These are phyloP conservation scores for Caenorhabditis becei DNA, from an alignment of 2,888 invertebrate species.

Conservation along the genomic window DNA sequence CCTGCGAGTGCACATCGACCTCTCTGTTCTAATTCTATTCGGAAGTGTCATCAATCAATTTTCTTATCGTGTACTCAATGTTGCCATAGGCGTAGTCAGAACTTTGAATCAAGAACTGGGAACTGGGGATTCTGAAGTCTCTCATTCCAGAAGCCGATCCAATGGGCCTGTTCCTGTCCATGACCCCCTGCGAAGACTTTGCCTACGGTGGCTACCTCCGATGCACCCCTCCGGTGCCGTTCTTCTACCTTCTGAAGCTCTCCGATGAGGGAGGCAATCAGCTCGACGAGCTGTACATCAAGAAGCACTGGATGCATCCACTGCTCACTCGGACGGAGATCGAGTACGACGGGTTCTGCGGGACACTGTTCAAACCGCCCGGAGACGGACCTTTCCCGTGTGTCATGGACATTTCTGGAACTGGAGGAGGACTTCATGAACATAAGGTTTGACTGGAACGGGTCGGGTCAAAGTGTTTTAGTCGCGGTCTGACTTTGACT, in stretches of 20 bases:
- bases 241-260: slow-evolving; percentile 55
- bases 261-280: slow-evolving; percentile 39
- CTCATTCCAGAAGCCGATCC: slow-evolving; percentile 66
- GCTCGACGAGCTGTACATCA: slow-evolving; percentile 55
- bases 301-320: slow-evolving; percentile 68
- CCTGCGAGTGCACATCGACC: slow-evolving; percentile 25
- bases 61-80: slow-evolving; percentile 1
- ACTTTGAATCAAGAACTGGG: too few relatives aligned
- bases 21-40: background rate
- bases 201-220: slow-evolving; percentile 66
- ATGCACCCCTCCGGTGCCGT: slow-evolving; percentile 69
- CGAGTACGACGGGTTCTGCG: slow-evolving; percentile 63
- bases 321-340: slow-evolving; percentile 58
- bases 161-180: slow-evolving; percentile 69
- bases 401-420: slow-evolving; percentile 65
- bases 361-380: slow-evolving; percentile 65
- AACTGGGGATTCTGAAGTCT: too few relatives aligned
- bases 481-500: too few relatives aligned
- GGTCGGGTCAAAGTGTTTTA: too few relatives aligned
- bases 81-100: slow-evolving; percentile 25
- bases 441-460: too few relatives aligned
- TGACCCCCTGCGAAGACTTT: slow-evolving; percentile 62
- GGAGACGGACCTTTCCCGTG: slow-evolving; percentile 66
- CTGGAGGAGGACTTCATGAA: slow-evolving; percentile 66
- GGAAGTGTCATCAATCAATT: slow-evolving; percentile 47